Evolutionary conservation across 2,113 vertebrate genomes (phyloP).

Genomic region (Fulica atra): DNA sequence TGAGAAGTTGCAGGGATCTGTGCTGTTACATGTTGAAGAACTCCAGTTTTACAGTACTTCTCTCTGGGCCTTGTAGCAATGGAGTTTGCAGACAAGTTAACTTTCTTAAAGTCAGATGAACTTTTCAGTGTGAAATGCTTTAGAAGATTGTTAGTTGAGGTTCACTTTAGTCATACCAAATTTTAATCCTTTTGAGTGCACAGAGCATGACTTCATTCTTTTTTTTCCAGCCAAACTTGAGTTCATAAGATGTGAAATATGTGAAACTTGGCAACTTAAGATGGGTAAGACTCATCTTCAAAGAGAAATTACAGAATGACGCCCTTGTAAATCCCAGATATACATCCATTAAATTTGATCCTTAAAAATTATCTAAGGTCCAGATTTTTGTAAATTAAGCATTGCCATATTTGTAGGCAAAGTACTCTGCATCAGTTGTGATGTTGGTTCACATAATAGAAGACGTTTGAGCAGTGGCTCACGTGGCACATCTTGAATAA

Average conservation of each 20-base stretch:
- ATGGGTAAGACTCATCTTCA: slow-evolving; percentile 47
- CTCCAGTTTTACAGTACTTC: background rate
- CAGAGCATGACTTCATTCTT: slow-evolving; percentile 38
- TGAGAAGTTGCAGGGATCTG: background rate
- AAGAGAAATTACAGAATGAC: slow-evolving; percentile 48
- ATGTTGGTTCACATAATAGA: background rate
- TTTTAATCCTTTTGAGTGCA: slow-evolving; percentile 46
- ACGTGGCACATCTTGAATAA: background rate
- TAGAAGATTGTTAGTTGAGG: slow-evolving; percentile 10
- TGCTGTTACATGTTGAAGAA: background rate
- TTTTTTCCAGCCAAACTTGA: background rate
- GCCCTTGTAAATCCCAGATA: slow-evolving; percentile 39
- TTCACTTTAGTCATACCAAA: slow-evolving; percentile 13
- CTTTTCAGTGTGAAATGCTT: background rate
- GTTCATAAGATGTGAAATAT: slow-evolving; percentile 35
- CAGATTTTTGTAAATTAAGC: background rate
- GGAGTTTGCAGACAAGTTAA: background rate
- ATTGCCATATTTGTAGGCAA: background rate
- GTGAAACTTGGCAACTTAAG: slow-evolving; percentile 34
- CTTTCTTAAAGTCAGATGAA: background rate
- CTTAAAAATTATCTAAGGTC: background rate
- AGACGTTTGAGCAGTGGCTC: background rate
- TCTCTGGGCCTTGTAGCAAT: background rate
- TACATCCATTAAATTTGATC: slow-evolving; percentile 33
- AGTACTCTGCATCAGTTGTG: background rate